Conservation (phyloP, 2,113 vertebrate species). For the Labeo rohita region DNA sequence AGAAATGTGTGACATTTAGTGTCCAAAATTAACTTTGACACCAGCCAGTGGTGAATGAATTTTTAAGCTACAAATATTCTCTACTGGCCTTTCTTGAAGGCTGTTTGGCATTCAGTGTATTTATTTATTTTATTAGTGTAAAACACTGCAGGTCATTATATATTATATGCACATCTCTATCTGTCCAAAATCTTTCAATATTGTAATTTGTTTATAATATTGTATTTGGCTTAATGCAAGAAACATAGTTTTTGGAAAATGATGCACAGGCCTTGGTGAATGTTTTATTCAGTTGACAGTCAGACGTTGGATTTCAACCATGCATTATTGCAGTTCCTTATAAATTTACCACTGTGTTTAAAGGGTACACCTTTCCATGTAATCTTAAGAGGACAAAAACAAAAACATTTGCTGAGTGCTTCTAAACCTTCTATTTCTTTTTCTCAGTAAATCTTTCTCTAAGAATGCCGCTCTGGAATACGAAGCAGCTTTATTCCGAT, state of each 20-base stretch:
- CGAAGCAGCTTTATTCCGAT: slow-evolving; percentile 17
- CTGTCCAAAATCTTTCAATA: not conserved
- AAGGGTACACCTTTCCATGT: not conserved
- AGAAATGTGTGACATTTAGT: not conserved
- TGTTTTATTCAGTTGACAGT: not conserved
- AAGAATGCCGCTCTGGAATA: not conserved
- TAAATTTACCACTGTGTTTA: not conserved
- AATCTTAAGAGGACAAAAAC: not conserved
- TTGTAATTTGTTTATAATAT: not conserved
- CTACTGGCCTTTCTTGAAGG: not conserved
- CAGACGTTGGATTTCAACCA: not conserved
- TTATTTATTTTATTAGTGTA: not conserved
- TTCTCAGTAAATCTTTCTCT: not conserved
- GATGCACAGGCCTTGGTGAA: not conserved
- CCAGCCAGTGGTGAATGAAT: not conserved
- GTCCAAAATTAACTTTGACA: not conserved
- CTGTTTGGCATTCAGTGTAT: not conserved
- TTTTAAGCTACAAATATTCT: not conserved
- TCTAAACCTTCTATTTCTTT: not conserved
- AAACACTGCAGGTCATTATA: not conserved
- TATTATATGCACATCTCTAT: too few relatives aligned
- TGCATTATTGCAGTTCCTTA: not conserved
- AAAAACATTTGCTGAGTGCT: not conserved
- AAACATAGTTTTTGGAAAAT: not conserved
- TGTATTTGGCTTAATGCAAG: not conserved